Base-by-base conservation (phyloP, 2,888 invertebrate species). In the Macropis europaea region DNA sequence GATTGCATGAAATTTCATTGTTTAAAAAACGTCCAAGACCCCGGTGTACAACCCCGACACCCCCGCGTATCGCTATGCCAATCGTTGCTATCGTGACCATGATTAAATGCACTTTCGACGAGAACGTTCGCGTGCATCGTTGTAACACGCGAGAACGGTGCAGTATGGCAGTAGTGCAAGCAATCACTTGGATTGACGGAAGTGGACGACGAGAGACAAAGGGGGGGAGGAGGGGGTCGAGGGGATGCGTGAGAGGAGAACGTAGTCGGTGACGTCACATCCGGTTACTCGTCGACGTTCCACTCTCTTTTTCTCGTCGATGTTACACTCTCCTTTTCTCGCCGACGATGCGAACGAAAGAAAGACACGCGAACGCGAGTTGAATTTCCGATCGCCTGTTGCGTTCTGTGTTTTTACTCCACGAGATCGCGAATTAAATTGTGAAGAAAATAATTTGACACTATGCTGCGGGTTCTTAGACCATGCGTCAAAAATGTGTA, bases 151-250 rank as follows among this genome's bases (percentile, higher is more conserved):
- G 60, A 72, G 66, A 45, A 38, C 70, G 68, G 80, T 73, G 79
- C 83, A 87, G 83, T 86, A 81, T 87, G 86, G 86, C 87, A 87
- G 86, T 87, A 85, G 87, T 85, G 83, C 84, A 79, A 83, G 79
- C 81, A 81, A 77, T 77, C 81, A 77, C 67, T 66, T 68, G 77
- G 77, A 84, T 79, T 82, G 84, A 81, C 85, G 81, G 83, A 82
- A 84, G 82, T 82, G 73, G 74, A 76, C 73, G n/a, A 50, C 67
- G 45, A 57, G 60, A 60, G 61, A 63, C 59, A 47, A 42, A 57
- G 34, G 22, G 30, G 54, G 34, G 38, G 48, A 47, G 3, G 1
- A 30, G 5, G 47, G 17, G 6, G 17, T 24, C 5, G 38, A 42
- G 19, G 26, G 64, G 11, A 17, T 38, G 53, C 62, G 73, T 42